These are phyloP conservation scores for Pocillopora meandrina DNA, from an alignment of 92 coral and sea anemone genomes.

Conservation along the genomic window DNA sequence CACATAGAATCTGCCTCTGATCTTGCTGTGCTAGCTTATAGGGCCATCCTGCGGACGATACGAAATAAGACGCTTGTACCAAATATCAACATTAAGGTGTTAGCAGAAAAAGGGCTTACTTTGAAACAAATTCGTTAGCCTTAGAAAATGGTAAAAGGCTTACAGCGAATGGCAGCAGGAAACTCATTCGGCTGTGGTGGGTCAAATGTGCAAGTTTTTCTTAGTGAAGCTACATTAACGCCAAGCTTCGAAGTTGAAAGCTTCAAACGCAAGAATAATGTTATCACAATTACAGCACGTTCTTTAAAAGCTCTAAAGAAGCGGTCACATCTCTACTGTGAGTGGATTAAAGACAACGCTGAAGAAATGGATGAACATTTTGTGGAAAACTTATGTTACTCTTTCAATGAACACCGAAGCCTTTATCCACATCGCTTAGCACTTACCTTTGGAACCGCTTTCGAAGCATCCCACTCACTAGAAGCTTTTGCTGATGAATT, in stretches of 20 bases:
- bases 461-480: conserved; percentile 61
- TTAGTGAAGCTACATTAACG: conserved; percentile 54
- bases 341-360: no score
- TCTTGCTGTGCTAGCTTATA: conserved; percentile 69
- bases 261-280: neutral
- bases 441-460: conserved; percentile 48
- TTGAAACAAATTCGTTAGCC: conserved; percentile 65
- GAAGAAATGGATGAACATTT: no score
- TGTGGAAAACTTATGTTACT: conserved; percentile 60
- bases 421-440: conserved; percentile 72
- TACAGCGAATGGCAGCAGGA: conserved; percentile 72
- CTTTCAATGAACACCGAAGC: conserved; percentile 83
- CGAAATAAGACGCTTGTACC: conserved; percentile 70
- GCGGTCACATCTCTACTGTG: conserved; percentile 48
- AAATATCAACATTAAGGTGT: conserved; percentile 59
- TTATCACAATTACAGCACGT: conserved; percentile 73
- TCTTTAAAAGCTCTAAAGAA: conserved; percentile 58
- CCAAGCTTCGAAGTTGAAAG: neutral
- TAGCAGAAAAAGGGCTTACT: conserved; percentile 67
- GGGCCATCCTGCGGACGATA: conserved; percentile 73
- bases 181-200: conserved; percentile 95
- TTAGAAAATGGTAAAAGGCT: conserved; percentile 63
- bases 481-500: neutral
- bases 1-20: conserved; percentile 90
- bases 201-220: conserved; percentile 75